A percentile compares a stretch with the other conserved stretches of the same genome.
Evolutionary conservation across 2,888 invertebrate genomes (phyloP).

Genomic region (Smittia aterrima): DNA sequence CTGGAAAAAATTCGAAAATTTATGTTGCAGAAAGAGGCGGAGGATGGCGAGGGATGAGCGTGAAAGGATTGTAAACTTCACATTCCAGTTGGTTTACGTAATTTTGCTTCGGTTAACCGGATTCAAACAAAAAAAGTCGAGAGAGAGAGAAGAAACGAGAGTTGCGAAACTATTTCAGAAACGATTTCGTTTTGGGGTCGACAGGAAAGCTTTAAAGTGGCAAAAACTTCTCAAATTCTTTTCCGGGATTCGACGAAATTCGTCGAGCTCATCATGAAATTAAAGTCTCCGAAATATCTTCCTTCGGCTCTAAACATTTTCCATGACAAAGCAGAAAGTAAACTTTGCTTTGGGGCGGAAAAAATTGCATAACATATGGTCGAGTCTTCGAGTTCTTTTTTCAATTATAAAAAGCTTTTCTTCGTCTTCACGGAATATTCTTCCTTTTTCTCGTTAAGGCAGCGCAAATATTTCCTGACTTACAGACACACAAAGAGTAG

Average conservation of each 20-base stretch:
- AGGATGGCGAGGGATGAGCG: too few relatives aligned
- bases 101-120: background rate
- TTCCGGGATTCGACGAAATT: too few relatives aligned
- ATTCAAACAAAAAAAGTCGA: too few relatives aligned
- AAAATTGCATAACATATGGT: conserved; percentile 19
- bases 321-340: conserved; percentile 1
- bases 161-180: background rate
- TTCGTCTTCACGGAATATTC: background rate
- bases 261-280: too few relatives aligned
- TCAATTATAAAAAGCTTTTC: background rate
- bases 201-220: too few relatives aligned
- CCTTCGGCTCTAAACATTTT: background rate
- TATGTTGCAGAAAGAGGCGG: background rate
- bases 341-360: background rate
- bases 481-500: background rate
- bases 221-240: background rate
- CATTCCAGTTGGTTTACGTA: background rate
- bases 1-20: conserved; percentile 15
- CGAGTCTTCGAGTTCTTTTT: background rate
- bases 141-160: background rate
- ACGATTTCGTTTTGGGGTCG: conserved; percentile 3
- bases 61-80: too few relatives aligned
- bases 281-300: background rate
- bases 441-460: conserved; percentile 3
- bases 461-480: background rate